These are phyloP conservation scores for Drosophila truncata DNA, from an alignment of 1,140 invertebrate genomes.

Conservation along the genomic window DNA sequence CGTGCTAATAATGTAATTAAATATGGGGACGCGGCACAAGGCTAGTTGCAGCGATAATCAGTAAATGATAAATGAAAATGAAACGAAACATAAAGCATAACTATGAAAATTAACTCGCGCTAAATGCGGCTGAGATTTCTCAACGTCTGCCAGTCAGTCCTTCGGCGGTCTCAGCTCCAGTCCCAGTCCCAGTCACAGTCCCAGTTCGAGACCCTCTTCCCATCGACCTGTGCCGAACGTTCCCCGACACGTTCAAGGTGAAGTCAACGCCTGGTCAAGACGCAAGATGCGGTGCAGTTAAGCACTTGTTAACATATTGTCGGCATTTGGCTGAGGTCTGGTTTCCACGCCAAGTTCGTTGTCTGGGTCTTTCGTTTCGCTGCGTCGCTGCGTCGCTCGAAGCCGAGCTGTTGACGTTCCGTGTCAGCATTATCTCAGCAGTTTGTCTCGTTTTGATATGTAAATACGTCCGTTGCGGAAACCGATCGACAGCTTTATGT, in stretches of 20 bases:
- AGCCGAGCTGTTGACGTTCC: slow-evolving; percentile 77
- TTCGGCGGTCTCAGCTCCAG: not conserved
- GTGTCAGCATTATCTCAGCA: slow-evolving; percentile 77
- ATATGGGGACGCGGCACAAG: slow-evolving; percentile 60
- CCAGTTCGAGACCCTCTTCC: not conserved
- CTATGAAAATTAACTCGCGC: slow-evolving; percentile 75
- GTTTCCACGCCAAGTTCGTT: slow-evolving; percentile 57
- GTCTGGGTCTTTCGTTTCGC: slow-evolving; percentile 70
- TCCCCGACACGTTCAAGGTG: slow-evolving; percentile 54
- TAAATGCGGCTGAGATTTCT: slow-evolving; percentile 64
- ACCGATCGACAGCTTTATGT: slow-evolving; percentile 82
- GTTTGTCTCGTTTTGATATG: slow-evolving; percentile 50
- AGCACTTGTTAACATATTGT: slow-evolving; percentile 84
- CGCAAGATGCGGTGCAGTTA: slow-evolving; percentile 63
- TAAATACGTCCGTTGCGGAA: slow-evolving; percentile 66
- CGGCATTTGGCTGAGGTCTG: slow-evolving; percentile 68
- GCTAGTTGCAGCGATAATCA: slow-evolving; percentile 77
- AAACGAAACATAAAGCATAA: slow-evolving; percentile 79
- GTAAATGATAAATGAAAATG: slow-evolving; percentile 80
- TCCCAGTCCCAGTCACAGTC: not conserved
- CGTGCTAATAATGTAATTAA: slow-evolving; percentile 83
- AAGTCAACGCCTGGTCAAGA: slow-evolving; percentile 69
- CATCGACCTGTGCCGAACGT: not conserved
- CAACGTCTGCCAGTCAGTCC: slow-evolving; percentile 31
- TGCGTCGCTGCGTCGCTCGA: slow-evolving; percentile 40